Evolutionary conservation across 1,140 invertebrate genomes (phyloP).

Genomic region (Aphelenchoides avenae): DNA sequence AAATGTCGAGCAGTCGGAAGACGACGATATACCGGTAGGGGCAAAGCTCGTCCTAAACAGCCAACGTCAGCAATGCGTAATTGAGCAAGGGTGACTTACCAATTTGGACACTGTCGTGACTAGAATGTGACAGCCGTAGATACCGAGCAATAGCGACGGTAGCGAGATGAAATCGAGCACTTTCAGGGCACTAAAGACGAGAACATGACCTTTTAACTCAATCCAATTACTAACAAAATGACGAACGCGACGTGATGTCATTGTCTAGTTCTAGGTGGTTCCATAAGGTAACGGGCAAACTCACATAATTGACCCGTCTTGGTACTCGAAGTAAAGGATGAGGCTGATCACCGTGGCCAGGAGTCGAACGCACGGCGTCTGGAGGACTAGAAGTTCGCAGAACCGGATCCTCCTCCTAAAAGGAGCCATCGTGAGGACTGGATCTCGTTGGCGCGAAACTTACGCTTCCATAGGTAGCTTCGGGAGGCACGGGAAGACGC

Average conservation of each 20-base stretch:
- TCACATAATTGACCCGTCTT: slow-evolving; percentile 34
- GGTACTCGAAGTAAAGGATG: slow-evolving; percentile 54
- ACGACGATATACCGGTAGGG: slow-evolving; percentile 49
- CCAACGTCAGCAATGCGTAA: neutral
- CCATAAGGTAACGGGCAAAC: neutral
- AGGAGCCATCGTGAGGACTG: slow-evolving; percentile 21
- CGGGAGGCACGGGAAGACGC: slow-evolving; percentile 53
- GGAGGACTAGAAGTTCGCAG: slow-evolving; percentile 51
- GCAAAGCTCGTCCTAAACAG: slow-evolving; percentile 43
- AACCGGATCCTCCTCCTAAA: slow-evolving; percentile 44
- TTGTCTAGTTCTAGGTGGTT: neutral
- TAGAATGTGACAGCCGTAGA: slow-evolving; percentile 54
- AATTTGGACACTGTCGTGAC: slow-evolving; percentile 54
- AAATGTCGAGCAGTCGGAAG: slow-evolving; percentile 49
- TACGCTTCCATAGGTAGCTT: slow-evolving; percentile 47
- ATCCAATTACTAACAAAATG: neutral
- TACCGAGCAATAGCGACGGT: slow-evolving; percentile 49
- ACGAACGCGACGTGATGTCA: too few relatives aligned
- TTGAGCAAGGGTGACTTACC: slow-evolving; percentile 17
- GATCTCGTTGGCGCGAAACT: slow-evolving; percentile 6
- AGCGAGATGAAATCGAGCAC: slow-evolving; percentile 50
- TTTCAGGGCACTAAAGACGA: slow-evolving; percentile 40
- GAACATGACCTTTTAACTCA: neutral
- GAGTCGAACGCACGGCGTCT: slow-evolving; percentile 44
- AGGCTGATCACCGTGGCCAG: slow-evolving; percentile 45